phyloP scores from a whole-genome alignment of 2,888 invertebrate species.

The Agriopis aurantiaria region DNA sequence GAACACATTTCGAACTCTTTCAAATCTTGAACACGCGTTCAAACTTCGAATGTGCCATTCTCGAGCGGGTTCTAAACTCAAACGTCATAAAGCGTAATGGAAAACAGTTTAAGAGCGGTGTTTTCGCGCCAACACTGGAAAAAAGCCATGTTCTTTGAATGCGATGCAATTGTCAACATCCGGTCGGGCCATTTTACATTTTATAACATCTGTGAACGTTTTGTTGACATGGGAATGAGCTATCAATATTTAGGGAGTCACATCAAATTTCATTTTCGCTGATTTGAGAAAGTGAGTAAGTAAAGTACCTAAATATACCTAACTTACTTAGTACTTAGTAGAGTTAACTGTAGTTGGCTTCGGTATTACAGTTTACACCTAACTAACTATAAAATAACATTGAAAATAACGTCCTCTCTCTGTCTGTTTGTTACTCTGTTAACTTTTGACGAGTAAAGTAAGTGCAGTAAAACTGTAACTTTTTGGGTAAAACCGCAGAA shows the following conservation, averaged over 20 bases:
- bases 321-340: background rate
- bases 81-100: conserved; percentile 81
- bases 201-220: conserved; percentile 69
- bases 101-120: conserved; percentile 75
- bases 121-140: conserved; percentile 33
- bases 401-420: too few species aligned
- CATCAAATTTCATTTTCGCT: conserved; percentile 38
- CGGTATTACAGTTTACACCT: too few species aligned
- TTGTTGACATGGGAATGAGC: conserved; percentile 71
- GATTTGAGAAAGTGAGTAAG: background rate
- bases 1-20: conserved; percentile 45
- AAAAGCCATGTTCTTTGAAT: conserved; percentile 16
- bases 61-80: conserved; percentile 68
- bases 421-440: too few species aligned
- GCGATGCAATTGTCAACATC: conserved; percentile 80
- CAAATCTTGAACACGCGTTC: conserved; percentile 42
- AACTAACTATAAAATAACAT: too few species aligned
- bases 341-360: too few species aligned
- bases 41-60: conserved; percentile 60
- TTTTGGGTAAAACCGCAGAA: too few species aligned
- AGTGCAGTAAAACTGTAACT: too few species aligned
- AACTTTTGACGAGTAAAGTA: too few species aligned
- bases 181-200: conserved; percentile 76
- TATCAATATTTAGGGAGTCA: conserved; percentile 68
- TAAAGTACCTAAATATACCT: background rate